These are phyloP conservation scores for Neocloeon triangulifer DNA, from an alignment of 1,140 invertebrate species.

Conservation along the genomic window DNA sequence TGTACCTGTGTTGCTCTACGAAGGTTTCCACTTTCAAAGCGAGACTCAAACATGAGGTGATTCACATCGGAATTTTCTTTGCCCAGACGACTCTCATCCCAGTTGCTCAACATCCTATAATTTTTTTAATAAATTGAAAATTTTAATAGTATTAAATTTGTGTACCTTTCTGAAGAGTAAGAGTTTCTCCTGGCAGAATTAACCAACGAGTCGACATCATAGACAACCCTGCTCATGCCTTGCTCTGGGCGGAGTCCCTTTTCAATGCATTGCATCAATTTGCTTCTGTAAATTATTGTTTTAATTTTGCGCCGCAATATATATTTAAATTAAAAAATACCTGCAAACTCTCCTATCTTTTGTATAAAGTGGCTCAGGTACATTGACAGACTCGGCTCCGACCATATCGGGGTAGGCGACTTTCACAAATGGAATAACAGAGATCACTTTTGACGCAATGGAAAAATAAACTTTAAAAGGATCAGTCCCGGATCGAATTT, in stretches of 20 bases:
- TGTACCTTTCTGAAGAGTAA: conserved; percentile 5
- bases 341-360: conserved; percentile 38
- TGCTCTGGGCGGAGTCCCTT: conserved; percentile 29
- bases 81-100: conserved; percentile 32
- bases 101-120: conserved; percentile 25
- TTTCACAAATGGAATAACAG: conserved; percentile 45
- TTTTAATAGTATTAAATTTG: conserved; percentile 1
- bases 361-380: conserved; percentile 31
- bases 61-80: conserved; percentile 21
- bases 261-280: conserved; percentile 32
- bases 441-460: conserved; percentile 26
- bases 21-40: conserved; percentile 80
- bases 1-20: conserved; percentile 66
- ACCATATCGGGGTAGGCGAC: conserved; percentile 50
- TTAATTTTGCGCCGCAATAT: conserved; percentile 4
- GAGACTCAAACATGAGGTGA: conserved; percentile 55
- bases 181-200: conserved; percentile 8
- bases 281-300: too few relatives aligned
- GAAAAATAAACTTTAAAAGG: conserved; percentile 16
- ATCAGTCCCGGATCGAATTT: conserved; percentile 6
- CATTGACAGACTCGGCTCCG: conserved; percentile 24
- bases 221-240: conserved; percentile 35
- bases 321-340: conserved; percentile 10
- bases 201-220: conserved; percentile 40
- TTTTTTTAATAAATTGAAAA: neutral